Base-by-base conservation (phyloP, 2,888 invertebrate genomes). In the Hylaea fasciaria region DNA sequence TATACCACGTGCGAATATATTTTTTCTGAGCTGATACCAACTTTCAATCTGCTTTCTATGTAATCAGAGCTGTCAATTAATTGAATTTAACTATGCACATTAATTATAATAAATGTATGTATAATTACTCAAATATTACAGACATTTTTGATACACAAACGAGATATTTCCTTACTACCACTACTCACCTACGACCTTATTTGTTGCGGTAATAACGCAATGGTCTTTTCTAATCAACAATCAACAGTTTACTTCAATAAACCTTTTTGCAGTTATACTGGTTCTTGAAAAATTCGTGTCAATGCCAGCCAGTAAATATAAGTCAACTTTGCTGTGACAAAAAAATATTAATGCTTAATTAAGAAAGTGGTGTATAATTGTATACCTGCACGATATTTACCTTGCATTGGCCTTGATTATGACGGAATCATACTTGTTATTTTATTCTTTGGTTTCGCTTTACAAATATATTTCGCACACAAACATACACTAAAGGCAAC, bases 241-340 rank as follows among this genome's bases (percentile, higher is more conserved):
- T 22, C 22, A 22, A 22, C 48, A 64, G 57, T 51, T 47, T 51
- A 55, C 62, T 59, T 60, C 35, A 64, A 68, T 67, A 60, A n/a
- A n/a, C n/a, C 48, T 22, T 22, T 22, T 22, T 22, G 5, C 5
- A 22, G 2, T 22, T 22, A 22, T 22, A 22, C 22, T 45, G 60
- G 48, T 46, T 62, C 61, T 57, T 44, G 44, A 54, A 57, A 56
- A 51, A 60, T 48, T 55, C 52, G 48, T 71, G 62, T 60, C 66
- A 68, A 68, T 70, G 62, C 58, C 64, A 69, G 53, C 56, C n/a
- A 50, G 47, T 52, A 49, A 10, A 50, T 49, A 62, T 48, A 35
- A 40, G 61, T 61, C 62, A 52, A 57, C 53, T n/a, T n/a, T n/a
- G n/a, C n/a, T 62, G 59, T 57, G 47, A 51, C 59, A 52, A 46